phyloP scores from a whole-genome alignment of 2,888 invertebrate species.

The Chouioia cunea region DNA sequence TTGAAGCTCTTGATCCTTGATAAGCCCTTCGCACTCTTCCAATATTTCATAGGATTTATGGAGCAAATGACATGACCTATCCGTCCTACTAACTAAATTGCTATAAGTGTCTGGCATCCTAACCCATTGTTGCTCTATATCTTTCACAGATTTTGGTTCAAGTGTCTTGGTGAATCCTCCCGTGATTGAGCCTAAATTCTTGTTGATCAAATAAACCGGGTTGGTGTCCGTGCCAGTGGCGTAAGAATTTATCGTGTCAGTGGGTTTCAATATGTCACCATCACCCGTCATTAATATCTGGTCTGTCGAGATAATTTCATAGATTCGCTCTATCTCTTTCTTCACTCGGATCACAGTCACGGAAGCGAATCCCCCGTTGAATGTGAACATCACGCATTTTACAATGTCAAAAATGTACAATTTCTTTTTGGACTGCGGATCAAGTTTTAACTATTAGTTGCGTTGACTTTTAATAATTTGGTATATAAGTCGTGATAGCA shows the following conservation, averaged over 20 bases:
- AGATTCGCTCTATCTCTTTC: slow-evolving; percentile 81
- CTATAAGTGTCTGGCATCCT: neutral
- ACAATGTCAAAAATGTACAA: slow-evolving; percentile 21
- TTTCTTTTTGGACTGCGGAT: neutral
- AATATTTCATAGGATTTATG: too few relatives aligned
- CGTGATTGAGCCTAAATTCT: too few relatives aligned
- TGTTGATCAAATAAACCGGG: slow-evolving; percentile 94
- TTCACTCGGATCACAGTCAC: slow-evolving; percentile 87
- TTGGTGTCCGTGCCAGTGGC: slow-evolving; percentile 95
- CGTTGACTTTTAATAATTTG: too few relatives aligned
- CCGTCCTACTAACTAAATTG: neutral
- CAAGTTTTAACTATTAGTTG: too few relatives aligned
- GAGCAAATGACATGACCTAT: neutral
- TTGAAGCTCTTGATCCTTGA: slow-evolving; percentile 21
- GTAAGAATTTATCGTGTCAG: slow-evolving; percentile 88
- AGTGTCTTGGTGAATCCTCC: too few relatives aligned
- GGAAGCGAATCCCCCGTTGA: slow-evolving; percentile 10
- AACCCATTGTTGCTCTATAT: neutral
- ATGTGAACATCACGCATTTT: slow-evolving; percentile 6
- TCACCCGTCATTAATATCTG: slow-evolving; percentile 94
- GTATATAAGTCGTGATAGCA: too few relatives aligned
- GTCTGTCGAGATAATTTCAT: slow-evolving; percentile 81
- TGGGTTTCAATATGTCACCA: slow-evolving; percentile 86
- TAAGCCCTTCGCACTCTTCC: neutral
- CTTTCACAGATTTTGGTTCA: neutral